Evolutionary conservation across 1,140 invertebrate species (phyloP).

Genomic region (Aphidius ervi): DNA sequence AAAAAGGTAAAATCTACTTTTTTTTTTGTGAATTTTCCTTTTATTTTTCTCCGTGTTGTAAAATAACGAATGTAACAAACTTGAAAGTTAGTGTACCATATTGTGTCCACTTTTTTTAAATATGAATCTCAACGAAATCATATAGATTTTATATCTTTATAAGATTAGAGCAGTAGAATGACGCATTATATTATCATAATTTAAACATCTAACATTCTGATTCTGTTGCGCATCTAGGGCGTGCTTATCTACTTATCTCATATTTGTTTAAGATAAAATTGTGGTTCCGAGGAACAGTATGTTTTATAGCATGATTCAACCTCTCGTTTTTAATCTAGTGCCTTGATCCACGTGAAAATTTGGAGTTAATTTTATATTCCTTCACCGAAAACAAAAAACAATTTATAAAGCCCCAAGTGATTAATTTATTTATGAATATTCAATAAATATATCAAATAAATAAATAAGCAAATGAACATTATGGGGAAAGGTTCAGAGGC

Average conservation of each 20-base stretch:
- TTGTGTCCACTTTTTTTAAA: too few species aligned
- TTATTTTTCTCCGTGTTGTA: too few species aligned
- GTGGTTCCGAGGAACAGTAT: constrained; percentile 19
- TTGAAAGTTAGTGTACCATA: too few species aligned
- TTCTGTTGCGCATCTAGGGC: constrained; percentile 36
- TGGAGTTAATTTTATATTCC: not conserved
- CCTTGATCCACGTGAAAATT: not conserved
- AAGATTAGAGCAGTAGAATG: too few species aligned
- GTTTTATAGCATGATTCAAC: constrained; percentile 26
- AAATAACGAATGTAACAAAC: too few species aligned
- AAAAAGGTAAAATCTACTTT: too few species aligned
- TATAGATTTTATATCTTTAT: too few species aligned
- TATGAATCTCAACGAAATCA: too few species aligned
- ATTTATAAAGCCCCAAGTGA: not conserved
- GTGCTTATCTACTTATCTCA: constrained; percentile 47
- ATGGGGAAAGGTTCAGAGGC: constrained; percentile 42
- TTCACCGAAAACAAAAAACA: not conserved
- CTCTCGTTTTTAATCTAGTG: constrained; percentile 24
- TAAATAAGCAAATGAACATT: constrained; percentile 31
- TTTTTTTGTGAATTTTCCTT: too few species aligned
- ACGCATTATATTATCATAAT: too few species aligned
- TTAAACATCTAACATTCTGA: too few species aligned
- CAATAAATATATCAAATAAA: not conserved
- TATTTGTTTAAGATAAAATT: constrained; percentile 46
- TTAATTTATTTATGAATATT: not conserved